Evolutionary conservation across 2,888 invertebrate genomes (phyloP), one percentile per base, ranked within the genome.

Genomic region (Calameuta pallipes): DNA sequence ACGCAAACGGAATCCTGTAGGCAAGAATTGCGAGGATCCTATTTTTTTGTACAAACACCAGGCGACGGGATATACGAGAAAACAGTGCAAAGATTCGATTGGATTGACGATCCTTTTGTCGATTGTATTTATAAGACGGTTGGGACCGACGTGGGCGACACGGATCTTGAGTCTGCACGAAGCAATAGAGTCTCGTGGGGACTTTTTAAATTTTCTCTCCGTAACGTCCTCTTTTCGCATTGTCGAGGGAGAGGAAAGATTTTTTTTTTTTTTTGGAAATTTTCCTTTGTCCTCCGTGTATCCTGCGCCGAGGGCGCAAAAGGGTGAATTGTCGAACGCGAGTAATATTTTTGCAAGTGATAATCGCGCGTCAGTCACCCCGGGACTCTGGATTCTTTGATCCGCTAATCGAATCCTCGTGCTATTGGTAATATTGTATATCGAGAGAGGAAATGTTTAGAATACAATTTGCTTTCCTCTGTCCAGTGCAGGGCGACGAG

Each of bases 21-120:
- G 82, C 82, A 82, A 85, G 84, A 83, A 85, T 83, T 82, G 77
- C 78, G 81, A 71, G 33, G 31, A 71, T 56, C 68, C 81, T 87
- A 84, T 86, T 87, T 86, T 33, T 86, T 86, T 86, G 83, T 84
- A 85, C 87, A 87, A 85, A 56, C 56, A 56, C 6, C 56, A 56
- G 23, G 1, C 56, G 23, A 9, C 2, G 23, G 56, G 23, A 56
- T 23, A 6, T 23, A 23, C 56, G 23, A 56, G 23, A 15, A 41
- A 2, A 1, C 11, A 37, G 12, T 37, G 37, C 12, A 37, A 37
- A 37, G 37, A 37, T 37, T 37, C 37, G 36, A 36, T 36, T 3
- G 11, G 37, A 37, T 37, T 37, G 33, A 11, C 3, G 2, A 23
- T 56, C 56, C 56, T 15, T 56, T 56, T 56, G 9, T 56, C 6